Percentiles rank a stretch among this genome's conserved stretches.
Conservation (phyloP, 2,888 invertebrate genomes). For the Hydriomena furcata region DNA sequence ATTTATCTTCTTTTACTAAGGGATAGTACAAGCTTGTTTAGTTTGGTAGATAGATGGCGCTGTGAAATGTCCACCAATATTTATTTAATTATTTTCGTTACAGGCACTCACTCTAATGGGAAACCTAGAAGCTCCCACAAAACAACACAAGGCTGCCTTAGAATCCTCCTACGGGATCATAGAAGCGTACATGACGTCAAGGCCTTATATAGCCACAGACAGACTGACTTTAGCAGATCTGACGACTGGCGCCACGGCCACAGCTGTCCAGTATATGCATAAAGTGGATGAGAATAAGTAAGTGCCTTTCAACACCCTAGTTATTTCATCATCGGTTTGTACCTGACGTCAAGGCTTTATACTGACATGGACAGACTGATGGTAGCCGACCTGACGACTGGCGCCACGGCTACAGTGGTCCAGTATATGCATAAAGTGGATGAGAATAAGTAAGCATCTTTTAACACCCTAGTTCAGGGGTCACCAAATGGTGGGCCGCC, state of each 20-base stretch:
- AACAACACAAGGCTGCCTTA: conserved; percentile 37
- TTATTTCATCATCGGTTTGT: conserved; percentile 47
- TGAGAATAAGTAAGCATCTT: conserved; percentile 40
- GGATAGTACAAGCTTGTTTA: too few species aligned
- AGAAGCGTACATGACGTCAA: conserved; percentile 42
- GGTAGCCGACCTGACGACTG: conserved; percentile 50
- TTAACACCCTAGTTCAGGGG: too few species aligned
- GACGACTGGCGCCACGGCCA: conserved; percentile 46
- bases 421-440: conserved; percentile 44
- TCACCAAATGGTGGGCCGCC: too few species aligned
- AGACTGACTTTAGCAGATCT: conserved; percentile 53
- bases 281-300: conserved; percentile 46
- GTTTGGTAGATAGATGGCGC: too few species aligned
- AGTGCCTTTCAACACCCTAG: conserved; percentile 19
- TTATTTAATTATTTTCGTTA: too few species aligned
- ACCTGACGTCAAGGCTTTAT: conserved; percentile 38
- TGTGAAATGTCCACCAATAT: too few species aligned
- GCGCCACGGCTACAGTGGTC: conserved; percentile 45
- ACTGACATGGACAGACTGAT: conserved; percentile 49
- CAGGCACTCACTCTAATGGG: conserved; percentile 33
- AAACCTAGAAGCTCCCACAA: conserved; percentile 28
- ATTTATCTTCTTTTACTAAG: too few species aligned
- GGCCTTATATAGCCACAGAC: conserved; percentile 45
- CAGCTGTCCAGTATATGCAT: conserved; percentile 41
- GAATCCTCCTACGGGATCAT: conserved; percentile 42